These are phyloP conservation scores for Panagrolaimus sp. DNA, from an alignment of 1,140 invertebrate genomes.

Conservation along the genomic window DNA sequence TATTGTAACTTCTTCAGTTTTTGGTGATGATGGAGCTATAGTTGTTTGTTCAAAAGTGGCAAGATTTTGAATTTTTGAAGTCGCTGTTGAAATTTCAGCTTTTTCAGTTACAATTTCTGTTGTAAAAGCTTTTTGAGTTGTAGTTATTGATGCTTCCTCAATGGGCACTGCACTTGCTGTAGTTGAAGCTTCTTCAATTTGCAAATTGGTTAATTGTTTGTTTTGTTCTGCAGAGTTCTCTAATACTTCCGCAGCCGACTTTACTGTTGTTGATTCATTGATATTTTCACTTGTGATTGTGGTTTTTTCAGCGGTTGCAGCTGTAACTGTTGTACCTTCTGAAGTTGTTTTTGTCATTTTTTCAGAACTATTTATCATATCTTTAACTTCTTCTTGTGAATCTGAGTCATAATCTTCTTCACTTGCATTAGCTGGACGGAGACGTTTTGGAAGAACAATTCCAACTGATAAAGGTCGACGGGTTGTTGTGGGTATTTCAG, in stretches of 20 bases:
- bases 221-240: neutral
- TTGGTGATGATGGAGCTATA: neutral
- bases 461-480: neutral
- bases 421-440: neutral
- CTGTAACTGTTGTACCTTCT: too few relatives aligned
- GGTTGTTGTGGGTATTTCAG: neutral
- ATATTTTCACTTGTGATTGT: neutral
- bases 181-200: conserved; percentile 2
- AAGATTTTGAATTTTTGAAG: too few relatives aligned
- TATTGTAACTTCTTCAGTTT: neutral
- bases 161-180: neutral
- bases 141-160: neutral
- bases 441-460: neutral
- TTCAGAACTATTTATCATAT: neutral
- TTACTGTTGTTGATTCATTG: neutral
- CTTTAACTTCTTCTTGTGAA: neutral
- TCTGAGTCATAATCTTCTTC: neutral
- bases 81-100: too few relatives aligned
- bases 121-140: neutral
- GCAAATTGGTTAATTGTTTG: neutral
- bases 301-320: neutral
- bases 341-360: neutral
- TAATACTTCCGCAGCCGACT: neutral
- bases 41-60: neutral
- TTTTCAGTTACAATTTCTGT: too few relatives aligned